phyloP scores from a whole-genome alignment of 2,888 invertebrate genomes.

The Tipula lateralis region DNA sequence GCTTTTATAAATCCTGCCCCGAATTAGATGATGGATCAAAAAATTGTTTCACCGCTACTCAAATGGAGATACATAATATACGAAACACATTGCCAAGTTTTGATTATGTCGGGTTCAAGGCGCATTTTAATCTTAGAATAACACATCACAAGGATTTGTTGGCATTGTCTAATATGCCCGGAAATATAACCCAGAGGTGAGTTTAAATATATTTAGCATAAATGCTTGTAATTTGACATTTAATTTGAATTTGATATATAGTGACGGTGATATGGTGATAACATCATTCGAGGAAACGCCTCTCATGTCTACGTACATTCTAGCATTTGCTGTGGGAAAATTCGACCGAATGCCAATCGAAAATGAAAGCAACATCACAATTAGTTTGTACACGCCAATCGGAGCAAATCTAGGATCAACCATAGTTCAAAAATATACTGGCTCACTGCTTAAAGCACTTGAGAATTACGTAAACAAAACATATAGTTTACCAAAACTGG shows the following conservation, averaged over 20 bases:
- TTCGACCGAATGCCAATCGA: slow-evolving; percentile 44
- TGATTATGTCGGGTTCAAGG: slow-evolving; percentile 65
- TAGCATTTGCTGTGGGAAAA: slow-evolving; percentile 71
- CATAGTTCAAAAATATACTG: slow-evolving; percentile 70
- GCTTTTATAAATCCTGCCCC: not conserved
- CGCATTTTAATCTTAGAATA: slow-evolving; percentile 50
- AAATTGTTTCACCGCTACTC: slow-evolving; percentile 52
- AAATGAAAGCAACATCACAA: not conserved
- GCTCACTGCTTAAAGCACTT: slow-evolving; percentile 61
- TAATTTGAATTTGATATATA: not conserved
- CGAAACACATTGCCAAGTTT: slow-evolving; percentile 70
- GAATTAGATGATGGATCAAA: not conserved
- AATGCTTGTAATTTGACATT: not conserved
- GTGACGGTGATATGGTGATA: slow-evolving; percentile 33
- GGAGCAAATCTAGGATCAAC: not conserved
- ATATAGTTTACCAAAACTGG: slow-evolving; percentile 74
- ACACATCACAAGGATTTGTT: slow-evolving; percentile 41
- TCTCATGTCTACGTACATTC: slow-evolving; percentile 71
- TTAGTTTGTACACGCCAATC: not conserved
- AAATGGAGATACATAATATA: slow-evolving; percentile 62
- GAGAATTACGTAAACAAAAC: slow-evolving; percentile 67
- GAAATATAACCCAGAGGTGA: not conserved
- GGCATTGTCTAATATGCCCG: slow-evolving; percentile 52
- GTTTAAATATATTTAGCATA: not conserved
- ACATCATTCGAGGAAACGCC: slow-evolving; percentile 50